Conservation (phyloP, 2,888 invertebrate species). For the Cataglyphis albicans region DNA sequence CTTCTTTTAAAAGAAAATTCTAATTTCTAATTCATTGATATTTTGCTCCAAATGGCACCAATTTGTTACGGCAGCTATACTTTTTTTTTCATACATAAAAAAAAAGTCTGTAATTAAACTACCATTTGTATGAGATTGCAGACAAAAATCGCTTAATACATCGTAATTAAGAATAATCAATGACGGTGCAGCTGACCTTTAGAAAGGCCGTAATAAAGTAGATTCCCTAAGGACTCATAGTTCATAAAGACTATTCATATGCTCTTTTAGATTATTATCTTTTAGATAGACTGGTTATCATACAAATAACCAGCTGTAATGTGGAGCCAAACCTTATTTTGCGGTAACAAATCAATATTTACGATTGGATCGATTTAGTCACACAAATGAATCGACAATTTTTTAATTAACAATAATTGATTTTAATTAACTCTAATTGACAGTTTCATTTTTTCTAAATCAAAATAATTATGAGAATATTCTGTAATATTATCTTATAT, state of each 20-base stretch:
- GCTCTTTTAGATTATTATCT: constrained; percentile 30
- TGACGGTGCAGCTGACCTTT: constrained; percentile 13
- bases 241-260: constrained; percentile 3
- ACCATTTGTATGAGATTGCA: background rate
- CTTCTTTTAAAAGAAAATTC: background rate
- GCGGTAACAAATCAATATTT: constrained; percentile 9
- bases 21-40: constrained; percentile 11
- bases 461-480: background rate
- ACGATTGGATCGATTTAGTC: constrained; percentile 14
- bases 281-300: background rate
- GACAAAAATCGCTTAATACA: background rate
- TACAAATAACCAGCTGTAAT: constrained; percentile 5
- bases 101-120: background rate
- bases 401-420: background rate
- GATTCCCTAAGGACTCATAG: constrained; percentile 33
- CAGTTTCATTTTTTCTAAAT: too few species aligned
- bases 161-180: constrained; percentile 6
- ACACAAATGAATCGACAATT: background rate
- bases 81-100: background rate
- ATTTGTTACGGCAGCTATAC: background rate
- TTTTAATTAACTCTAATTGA: too few species aligned
- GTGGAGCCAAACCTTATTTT: background rate
- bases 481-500: background rate
- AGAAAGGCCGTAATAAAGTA: constrained; percentile 12
- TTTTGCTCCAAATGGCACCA: background rate